Base-by-base conservation (phyloP, 2,888 invertebrate species). In the Anoncus sp. region DNA sequence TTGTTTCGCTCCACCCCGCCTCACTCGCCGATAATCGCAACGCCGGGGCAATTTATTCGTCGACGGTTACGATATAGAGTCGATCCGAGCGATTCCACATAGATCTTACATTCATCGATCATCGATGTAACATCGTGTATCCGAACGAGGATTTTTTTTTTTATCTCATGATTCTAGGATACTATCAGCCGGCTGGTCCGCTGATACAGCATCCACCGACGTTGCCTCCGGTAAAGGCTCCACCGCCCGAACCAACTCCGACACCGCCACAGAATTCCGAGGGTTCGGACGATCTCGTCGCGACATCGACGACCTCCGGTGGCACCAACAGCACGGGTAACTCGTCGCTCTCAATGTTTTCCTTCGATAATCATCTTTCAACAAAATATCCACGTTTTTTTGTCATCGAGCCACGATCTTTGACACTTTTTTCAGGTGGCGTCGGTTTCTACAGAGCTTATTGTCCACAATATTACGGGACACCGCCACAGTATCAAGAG, bases 111-210 rank as follows among this genome's bases (percentile, higher is more conserved):
- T 22, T 16, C 24, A 57, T 57, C n/a, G 35, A 57, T 57, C 1
- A n/a, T 57, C 31, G 27, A 5, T 5, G 27, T n/a, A n/a, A 47
- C 20, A 47, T 4, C 20, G 47, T 6, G 6, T 5, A 4, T 10
- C 47, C 1, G 47, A 18, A 10, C 6, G 47, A 20, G 6, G 20
- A 18, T 18, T 51, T 66, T 66, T 49, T 53, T 66, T 66, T 53
- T 18, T 60, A 10, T 72, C 70, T 35, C 62, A 55, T 87, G 84
- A 80, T 92, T 93, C 0, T 94, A 97, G 97, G 97, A 91, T 97
- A 97, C 91, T 97, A 97, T 93, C 97, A 97, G 92, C 97, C 97
- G 85, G 97, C 97, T 85, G 97, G 97, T 82, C 97, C 98, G 85
- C 93, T 97, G 91, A 97, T 97, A 87, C 90, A 91, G 83, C 90